These are phyloP conservation scores for Prenolepis imparis DNA, from an alignment of 2,888 invertebrate species.

Conservation along the genomic window DNA sequence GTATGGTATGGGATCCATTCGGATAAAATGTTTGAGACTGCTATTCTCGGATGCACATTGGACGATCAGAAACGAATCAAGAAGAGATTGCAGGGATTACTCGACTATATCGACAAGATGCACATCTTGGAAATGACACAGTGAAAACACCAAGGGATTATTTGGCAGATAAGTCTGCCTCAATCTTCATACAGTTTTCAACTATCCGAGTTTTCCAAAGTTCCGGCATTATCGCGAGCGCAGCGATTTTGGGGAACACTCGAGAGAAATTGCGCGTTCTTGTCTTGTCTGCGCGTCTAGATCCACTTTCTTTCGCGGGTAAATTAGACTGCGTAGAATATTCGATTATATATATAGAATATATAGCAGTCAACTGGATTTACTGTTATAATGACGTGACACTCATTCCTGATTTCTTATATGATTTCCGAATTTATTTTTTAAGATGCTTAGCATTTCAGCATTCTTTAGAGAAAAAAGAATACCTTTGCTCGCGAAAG, in stretches of 20 bases:
- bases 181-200: neutral
- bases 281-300: neutral
- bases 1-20: slow-evolving; percentile 86
- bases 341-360: neutral
- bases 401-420: neutral
- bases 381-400: neutral
- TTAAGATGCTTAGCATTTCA: slow-evolving; percentile 4
- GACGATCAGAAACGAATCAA: slow-evolving; percentile 96
- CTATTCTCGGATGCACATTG: slow-evolving; percentile 93
- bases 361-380: slow-evolving; percentile 5
- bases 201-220: neutral
- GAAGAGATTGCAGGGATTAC: slow-evolving; percentile 93
- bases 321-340: neutral
- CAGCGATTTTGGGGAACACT: slow-evolving; percentile 10
- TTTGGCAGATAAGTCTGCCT: slow-evolving; percentile 1
- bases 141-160: slow-evolving; percentile 67
- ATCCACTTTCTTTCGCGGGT: slow-evolving; percentile 9
- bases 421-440: neutral
- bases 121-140: slow-evolving; percentile 86
- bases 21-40: slow-evolving; percentile 94
- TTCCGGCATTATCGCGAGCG: neutral
- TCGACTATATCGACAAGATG: slow-evolving; percentile 92
- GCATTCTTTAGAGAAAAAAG: neutral
- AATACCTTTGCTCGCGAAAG: neutral
- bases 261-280: neutral